Evolutionary conservation across 1,140 invertebrate genomes (phyloP).

Genomic region (Hetaerina americana): DNA sequence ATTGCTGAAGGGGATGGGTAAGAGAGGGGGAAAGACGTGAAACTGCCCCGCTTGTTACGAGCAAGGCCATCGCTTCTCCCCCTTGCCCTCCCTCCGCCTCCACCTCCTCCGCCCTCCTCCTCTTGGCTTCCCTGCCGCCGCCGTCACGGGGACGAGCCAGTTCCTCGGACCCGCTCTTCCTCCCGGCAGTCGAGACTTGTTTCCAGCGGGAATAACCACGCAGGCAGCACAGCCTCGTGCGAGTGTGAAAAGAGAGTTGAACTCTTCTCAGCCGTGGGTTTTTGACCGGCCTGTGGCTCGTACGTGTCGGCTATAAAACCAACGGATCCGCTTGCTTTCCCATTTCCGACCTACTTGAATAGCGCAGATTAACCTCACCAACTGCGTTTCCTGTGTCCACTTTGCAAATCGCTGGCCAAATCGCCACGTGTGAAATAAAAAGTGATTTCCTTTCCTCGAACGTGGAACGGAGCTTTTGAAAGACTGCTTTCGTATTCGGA

Average conservation of each 20-base stretch:
- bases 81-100: too few species aligned
- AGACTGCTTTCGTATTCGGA: too few species aligned
- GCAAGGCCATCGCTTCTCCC: not conserved
- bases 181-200: not conserved
- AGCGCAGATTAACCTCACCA: not conserved
- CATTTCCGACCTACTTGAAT: not conserved
- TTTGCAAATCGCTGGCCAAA: not conserved
- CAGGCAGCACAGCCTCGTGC: not conserved
- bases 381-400: not conserved
- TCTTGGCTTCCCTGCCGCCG: too few species aligned
- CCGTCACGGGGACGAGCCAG: not conserved
- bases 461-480: not conserved
- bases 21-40: not conserved
- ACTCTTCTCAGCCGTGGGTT: too few species aligned
- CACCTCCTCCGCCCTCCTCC: too few species aligned
- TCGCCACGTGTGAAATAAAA: too few species aligned
- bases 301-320: too few species aligned
- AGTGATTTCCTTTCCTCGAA: not conserved
- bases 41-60: not conserved
- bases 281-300: too few species aligned
- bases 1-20: not conserved
- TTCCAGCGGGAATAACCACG: not conserved
- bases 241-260: not conserved
- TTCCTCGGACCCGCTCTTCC: not conserved
- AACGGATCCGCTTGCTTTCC: not conserved